Evolutionary conservation across 2,888 invertebrate species (phyloP), one percentile per base, ranked within the genome.

Genomic region (Cosmia trapezina): DNA sequence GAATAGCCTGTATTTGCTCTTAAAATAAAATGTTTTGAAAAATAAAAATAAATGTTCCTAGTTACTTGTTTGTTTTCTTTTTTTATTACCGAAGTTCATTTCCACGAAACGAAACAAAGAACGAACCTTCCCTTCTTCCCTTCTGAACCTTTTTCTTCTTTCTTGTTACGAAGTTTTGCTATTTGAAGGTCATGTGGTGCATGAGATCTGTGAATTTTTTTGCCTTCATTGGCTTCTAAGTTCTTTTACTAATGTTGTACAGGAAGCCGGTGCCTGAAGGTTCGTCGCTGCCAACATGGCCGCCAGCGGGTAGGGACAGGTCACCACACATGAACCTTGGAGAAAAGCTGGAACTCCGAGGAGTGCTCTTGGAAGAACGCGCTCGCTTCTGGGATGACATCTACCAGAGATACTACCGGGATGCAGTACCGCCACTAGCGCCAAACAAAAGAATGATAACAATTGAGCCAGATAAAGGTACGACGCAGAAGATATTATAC

Each of bases 191-290:
- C n/a, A n/a, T n/a, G n/a, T n/a, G n/a, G n/a, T n/a, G n/a, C n/a
- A n/a, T n/a, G n/a, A n/a, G n/a, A n/a, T n/a, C n/a, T n/a, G n/a
- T n/a, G n/a, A n/a, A n/a, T n/a, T n/a, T n/a, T n/a, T 28, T 43
- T 59, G 9, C 14, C 2, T 6, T 28, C 4, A 19, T 43, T 45
- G 11, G 4, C 0, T n/a, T 66, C 6, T 33, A 14, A 45, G n/a
- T 45, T 33, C 7, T 63, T 62, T 61, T 17, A 4, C n/a, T 43
- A 11, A 7, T 64, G 14, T 19, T 33, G 1, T 53, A 8, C 83
- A 92, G 92, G 9, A 85, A 84, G 47, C 92, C 92, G 0, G 86
- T 90, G 5, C 83, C 89, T 1, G 77, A 85, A 22, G 87, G 76
- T 0, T 88, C 90, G 1, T 63, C 70, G 0, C 61, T 89, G 1